Conservation (phyloP, 64 coral and sea anemone genomes). For the Stylophora pistillata region DNA sequence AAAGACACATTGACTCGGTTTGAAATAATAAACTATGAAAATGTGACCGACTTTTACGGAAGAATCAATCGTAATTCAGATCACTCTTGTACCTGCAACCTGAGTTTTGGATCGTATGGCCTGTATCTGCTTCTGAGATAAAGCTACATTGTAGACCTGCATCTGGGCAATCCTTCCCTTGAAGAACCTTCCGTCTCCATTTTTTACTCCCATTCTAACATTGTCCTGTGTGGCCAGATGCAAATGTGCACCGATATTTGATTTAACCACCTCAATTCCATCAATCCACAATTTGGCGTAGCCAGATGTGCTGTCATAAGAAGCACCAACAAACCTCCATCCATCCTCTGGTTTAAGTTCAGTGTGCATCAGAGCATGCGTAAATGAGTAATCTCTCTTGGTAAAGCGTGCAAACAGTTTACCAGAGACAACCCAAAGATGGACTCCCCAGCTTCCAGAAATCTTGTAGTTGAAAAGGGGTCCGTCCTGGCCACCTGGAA, state of each 20-base stretch:
- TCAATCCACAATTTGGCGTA: neutral
- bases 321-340: slow-evolving; percentile 15
- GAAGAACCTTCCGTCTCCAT: slow-evolving; percentile 1
- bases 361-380: neutral
- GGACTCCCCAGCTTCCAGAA: neutral
- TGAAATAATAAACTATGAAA: too few relatives aligned
- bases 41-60: too few relatives aligned
- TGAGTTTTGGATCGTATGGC: neutral
- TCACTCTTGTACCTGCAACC: neutral
- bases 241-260: neutral
- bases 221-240: slow-evolving; percentile 9
- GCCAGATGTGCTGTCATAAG: neutral
- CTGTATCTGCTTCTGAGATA: slow-evolving; percentile 1
- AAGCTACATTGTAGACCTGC: slow-evolving; percentile 6
- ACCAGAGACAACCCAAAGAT: neutral
- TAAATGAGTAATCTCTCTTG: slow-evolving; percentile 5
- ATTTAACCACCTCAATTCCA: neutral
- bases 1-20: too few relatives aligned
- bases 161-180: slow-evolving; percentile 19
- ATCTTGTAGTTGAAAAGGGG: slow-evolving; percentile 16
- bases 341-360: neutral
- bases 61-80: too few relatives aligned
- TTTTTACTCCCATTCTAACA: slow-evolving; percentile 21
- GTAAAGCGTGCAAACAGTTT: slow-evolving; percentile 12
- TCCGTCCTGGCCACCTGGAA: neutral